Evolutionary conservation across 2,113 vertebrate species (phyloP).

Genomic region (Lethenteron reissneri): DNA sequence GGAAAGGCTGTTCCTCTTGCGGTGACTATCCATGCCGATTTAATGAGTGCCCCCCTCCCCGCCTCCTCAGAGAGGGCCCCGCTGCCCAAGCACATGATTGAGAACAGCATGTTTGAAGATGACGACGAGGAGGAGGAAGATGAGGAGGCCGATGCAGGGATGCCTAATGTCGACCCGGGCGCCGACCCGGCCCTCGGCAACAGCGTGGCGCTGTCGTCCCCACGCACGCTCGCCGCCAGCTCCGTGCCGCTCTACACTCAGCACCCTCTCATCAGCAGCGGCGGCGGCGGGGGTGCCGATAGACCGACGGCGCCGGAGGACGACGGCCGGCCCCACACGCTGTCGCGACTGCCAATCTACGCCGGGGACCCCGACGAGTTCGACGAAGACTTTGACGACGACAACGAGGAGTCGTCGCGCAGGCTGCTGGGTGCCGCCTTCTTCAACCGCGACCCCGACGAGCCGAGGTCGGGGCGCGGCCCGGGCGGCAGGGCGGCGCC

Average conservation of each 20-base stretch:
- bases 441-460: slow-evolving; percentile 60
- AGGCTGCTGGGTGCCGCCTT: slow-evolving; percentile 88
- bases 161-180: not conserved
- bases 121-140: slow-evolving; percentile 89
- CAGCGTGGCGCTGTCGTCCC: no score
- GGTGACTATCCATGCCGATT: no score
- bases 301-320: no score
- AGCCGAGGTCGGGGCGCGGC: not conserved
- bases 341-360: slow-evolving; percentile 57
- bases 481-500: no score
- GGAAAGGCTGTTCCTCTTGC: no score
- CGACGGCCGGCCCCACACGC: not conserved
- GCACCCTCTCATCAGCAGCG: not conserved
- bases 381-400: slow-evolving; percentile 90
- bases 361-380: slow-evolving; percentile 99
- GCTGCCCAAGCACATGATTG: slow-evolving; percentile 91
- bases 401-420: slow-evolving; percentile 78
- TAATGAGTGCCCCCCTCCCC: not conserved
- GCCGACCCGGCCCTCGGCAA: not conserved
- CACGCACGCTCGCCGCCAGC: not conserved
- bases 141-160: slow-evolving; percentile 17
- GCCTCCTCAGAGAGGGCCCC: slow-evolving; percentile 34
- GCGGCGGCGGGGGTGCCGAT: no score
- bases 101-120: slow-evolving; percentile 98
- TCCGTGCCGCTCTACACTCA: not conserved